Conservation (phyloP, 1,140 invertebrate genomes). For the Hetaerina americana region DNA sequence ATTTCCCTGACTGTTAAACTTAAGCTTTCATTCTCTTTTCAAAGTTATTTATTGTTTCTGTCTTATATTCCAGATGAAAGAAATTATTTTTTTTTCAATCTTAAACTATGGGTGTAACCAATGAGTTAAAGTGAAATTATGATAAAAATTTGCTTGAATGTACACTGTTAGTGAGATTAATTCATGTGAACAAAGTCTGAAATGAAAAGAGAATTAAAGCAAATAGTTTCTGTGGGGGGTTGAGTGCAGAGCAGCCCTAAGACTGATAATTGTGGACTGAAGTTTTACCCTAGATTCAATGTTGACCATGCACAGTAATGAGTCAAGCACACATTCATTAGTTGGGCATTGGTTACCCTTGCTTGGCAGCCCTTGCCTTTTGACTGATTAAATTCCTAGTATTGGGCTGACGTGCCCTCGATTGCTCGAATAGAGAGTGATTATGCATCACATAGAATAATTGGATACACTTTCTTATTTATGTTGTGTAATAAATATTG, state of each 20-base stretch:
- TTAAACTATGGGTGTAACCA: background rate
- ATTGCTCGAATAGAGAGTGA: too few species aligned
- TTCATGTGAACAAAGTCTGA: background rate
- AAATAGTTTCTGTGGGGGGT: background rate
- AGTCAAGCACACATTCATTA: background rate
- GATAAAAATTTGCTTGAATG: background rate
- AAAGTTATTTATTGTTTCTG: too few species aligned
- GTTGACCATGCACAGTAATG: background rate
- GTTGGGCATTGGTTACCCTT: background rate
- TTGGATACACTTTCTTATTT: background rate
- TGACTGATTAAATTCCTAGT: background rate
- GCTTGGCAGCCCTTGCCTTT: background rate
- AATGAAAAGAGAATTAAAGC: background rate
- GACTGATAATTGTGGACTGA: background rate
- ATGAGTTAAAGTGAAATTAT: background rate
- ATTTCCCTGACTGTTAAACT: too few species aligned
- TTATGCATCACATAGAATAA: background rate
- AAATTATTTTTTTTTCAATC: background rate
- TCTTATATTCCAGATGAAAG: background rate
- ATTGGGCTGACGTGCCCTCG: background rate
- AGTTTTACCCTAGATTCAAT: too few species aligned
- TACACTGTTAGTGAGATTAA: background rate
- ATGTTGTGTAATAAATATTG: background rate
- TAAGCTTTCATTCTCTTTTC: too few species aligned
- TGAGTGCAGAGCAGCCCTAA: background rate